Evolutionary conservation across 92 coral and sea anemone genomes (phyloP), one percentile per base, ranked within the genome.

Genomic region (Heteractis magnifica): DNA sequence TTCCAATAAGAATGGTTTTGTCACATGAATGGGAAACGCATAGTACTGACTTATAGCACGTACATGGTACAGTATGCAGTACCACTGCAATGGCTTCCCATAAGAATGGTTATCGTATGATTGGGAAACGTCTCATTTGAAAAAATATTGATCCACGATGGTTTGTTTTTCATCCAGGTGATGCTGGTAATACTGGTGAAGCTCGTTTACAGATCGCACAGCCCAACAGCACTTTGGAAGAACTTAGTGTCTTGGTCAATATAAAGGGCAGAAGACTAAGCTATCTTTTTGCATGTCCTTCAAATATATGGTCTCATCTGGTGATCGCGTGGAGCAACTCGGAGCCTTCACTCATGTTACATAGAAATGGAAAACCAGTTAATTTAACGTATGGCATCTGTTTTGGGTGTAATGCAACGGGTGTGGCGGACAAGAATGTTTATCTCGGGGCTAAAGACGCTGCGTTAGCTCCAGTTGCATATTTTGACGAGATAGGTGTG

Each of bases 301-400:
- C 65, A 44, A 84, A 77, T 18, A 44, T 84, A 9, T 84, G 87
- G 87, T 64, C 87, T 12, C 77, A 76, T 41, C 6, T 84, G 16
- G 82, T 84, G 18, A 59, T 84, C 11, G 12, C 65, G 1, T 77
- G 87, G 77, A 50, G 18, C 3, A 8, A 16, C 10, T 6, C 49
- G 0, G 52, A n/a, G 4, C 65, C 21, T 3, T 76, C 82, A 5
- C 48, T 84, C 1, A 64, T 23, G 0, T 82, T 84, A 14, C 64
- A 51, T 23, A 70, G 77, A 64, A 84, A 84, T 62, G 87, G 77
- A 19, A 64, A 48, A 59, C 44, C 56, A 50, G 44, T 26, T 6
- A 48, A 53, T 12, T 1, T 48, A 12, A 48, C 16, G 58, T 71
- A 68, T 48, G 64, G 16, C 53, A 56, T 81, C 8, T 81, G 85